Conservation (phyloP, 2,797 vertebrate species). For the Microtus californicus region DNA sequence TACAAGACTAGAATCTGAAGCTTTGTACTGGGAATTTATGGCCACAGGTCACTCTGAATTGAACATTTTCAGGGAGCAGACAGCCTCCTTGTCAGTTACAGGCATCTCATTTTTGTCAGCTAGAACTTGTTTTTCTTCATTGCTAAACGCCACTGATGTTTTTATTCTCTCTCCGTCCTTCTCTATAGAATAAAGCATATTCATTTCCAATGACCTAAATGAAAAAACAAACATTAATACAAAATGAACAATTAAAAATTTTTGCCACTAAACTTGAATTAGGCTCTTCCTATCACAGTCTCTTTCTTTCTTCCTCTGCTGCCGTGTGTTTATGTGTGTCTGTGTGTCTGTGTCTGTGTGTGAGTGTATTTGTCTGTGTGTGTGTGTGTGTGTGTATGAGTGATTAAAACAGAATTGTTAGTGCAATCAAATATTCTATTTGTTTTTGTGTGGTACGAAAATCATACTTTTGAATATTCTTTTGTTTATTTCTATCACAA, state of each 20-base stretch:
- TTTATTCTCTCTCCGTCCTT: neutral
- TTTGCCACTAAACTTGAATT: slow-evolving; percentile 84
- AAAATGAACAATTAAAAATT: slow-evolving; percentile 85
- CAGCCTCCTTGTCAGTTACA: slow-evolving; percentile 86
- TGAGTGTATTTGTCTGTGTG: neutral
- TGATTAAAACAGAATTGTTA: slow-evolving; percentile 78
- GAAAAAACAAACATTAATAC: slow-evolving; percentile 77
- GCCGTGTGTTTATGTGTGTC: slow-evolving; percentile 20
- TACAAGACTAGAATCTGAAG: slow-evolving; percentile 87
- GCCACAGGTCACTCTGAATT: slow-evolving; percentile 87
- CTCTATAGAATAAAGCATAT: slow-evolving; percentile 31
- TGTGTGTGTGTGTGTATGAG: neutral
- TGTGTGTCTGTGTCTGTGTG: neutral
- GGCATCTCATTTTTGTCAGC: slow-evolving; percentile 86
- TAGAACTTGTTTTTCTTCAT: slow-evolving; percentile 84
- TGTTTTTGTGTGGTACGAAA: slow-evolving; percentile 65
- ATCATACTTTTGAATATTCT: slow-evolving; percentile 54
- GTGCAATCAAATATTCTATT: slow-evolving; percentile 77
- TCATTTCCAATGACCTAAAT: slow-evolving; percentile 72
- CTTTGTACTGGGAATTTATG: slow-evolving; percentile 89
- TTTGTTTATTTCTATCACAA: slow-evolving; percentile 68
- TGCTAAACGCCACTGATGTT: slow-evolving; percentile 74
- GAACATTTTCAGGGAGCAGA: slow-evolving; percentile 86
- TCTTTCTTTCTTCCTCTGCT: slow-evolving; percentile 53
- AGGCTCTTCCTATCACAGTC: slow-evolving; percentile 59